Evolutionary conservation across 2,888 invertebrate genomes (phyloP).

Genomic region (Aphelenchoides bicaudatus): DNA sequence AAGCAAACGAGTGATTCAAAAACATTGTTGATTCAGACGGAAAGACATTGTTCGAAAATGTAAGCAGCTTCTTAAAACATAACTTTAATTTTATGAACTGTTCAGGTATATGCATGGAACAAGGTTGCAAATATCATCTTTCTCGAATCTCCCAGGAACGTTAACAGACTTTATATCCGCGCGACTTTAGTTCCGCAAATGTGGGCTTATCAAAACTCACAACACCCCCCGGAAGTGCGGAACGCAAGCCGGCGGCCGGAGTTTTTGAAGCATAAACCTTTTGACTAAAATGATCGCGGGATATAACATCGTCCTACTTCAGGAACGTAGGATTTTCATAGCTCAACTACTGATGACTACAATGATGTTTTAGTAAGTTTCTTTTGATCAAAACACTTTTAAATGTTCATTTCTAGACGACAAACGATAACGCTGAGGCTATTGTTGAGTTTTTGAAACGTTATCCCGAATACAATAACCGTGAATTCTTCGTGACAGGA

Average conservation of each 20-base stretch:
- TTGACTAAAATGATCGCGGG: too few species aligned
- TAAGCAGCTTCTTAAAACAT: background rate
- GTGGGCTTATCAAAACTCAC: too few species aligned
- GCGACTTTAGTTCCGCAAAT: too few species aligned
- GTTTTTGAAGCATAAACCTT: too few species aligned
- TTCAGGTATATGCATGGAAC: slow-evolving; percentile 59
- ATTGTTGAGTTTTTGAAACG: slow-evolving; percentile 63
- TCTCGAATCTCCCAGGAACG: slow-evolving; percentile 65
- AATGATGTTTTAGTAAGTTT: slow-evolving; percentile 42
- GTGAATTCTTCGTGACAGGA: slow-evolving; percentile 62
- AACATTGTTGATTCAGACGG: slow-evolving; percentile 51
- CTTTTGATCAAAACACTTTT: background rate
- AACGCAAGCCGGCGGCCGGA: too few species aligned
- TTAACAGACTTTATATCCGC: too few species aligned
- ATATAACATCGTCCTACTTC: too few species aligned
- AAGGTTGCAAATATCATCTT: slow-evolving; percentile 64
- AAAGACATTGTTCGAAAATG: slow-evolving; percentile 46
- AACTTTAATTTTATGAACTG: slow-evolving; percentile 22
- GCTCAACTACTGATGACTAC: slow-evolving; percentile 51
- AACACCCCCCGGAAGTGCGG: too few species aligned
- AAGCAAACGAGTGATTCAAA: too few species aligned
- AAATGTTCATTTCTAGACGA: slow-evolving; percentile 51
- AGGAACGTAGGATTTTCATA: slow-evolving; percentile 66
- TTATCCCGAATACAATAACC: slow-evolving; percentile 62
- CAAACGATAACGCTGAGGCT: slow-evolving; percentile 63